phyloP scores from a whole-genome alignment of 2,797 vertebrate species.

The Saxicola maurus region DNA sequence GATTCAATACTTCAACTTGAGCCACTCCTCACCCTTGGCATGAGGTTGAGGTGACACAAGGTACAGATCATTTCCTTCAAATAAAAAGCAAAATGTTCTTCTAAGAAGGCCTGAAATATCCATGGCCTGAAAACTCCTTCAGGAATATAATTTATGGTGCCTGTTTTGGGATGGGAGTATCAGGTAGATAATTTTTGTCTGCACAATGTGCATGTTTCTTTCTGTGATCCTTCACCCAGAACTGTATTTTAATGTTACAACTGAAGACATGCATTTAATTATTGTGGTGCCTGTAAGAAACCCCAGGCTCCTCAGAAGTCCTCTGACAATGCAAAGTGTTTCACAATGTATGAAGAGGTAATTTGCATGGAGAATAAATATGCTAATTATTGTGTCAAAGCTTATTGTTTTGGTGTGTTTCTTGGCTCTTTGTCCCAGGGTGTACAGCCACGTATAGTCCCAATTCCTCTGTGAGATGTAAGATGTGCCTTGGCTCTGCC shows the following conservation, averaged over 20 bases:
- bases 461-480: not conserved
- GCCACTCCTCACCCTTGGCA: not conserved
- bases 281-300: not conserved
- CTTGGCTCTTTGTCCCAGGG: not conserved
- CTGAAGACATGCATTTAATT: not conserved
- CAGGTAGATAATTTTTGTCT: not conserved
- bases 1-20: not conserved
- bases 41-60: not conserved
- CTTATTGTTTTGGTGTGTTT: not conserved
- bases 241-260: not conserved
- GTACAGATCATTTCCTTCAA: not conserved
- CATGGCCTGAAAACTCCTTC: not conserved
- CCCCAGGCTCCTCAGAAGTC: not conserved
- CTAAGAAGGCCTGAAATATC: not conserved
- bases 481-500: not conserved
- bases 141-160: not conserved
- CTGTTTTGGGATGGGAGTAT: not conserved
- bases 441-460: not conserved
- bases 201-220: rapidly evolving
- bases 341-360: slow-evolving; percentile 9
- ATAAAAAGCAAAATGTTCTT: not conserved
- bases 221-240: not conserved
- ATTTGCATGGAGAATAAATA: slow-evolving; percentile 48
- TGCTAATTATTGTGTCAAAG: slow-evolving; percentile 33
- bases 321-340: slow-evolving; percentile 15